Percentiles rank a stretch among this genome's conserved stretches.
These are phyloP conservation scores for Xestia sexstrigata DNA, from an alignment of 2,888 invertebrate species.

Conservation along the genomic window DNA sequence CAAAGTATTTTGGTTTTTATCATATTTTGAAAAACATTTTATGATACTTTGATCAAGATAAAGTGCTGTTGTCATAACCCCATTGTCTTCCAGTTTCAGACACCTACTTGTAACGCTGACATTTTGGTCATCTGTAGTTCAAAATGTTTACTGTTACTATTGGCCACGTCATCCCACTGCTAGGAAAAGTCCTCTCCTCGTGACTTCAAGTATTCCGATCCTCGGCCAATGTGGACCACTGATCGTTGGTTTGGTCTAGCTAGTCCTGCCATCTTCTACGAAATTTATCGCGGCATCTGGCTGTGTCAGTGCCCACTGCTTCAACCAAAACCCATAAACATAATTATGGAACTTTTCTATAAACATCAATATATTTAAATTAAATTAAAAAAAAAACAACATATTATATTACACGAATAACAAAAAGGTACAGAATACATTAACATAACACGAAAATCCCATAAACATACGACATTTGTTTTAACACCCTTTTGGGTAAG, in stretches of 20 bases:
- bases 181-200: background rate
- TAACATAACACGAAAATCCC: slow-evolving; percentile 89
- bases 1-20: background rate
- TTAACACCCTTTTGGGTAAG: slow-evolving; percentile 84
- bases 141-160: background rate
- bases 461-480: slow-evolving; percentile 89
- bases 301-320: background rate
- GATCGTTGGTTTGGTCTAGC: background rate
- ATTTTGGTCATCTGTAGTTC: too few species aligned
- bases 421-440: slow-evolving; percentile 79
- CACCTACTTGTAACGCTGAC: background rate
- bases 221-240: background rate
- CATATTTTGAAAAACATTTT: background rate
- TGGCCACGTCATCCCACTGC: background rate
- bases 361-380: slow-evolving; percentile 25
- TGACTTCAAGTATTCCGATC: background rate
- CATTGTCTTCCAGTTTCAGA: background rate
- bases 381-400: slow-evolving; percentile 54
- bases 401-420: slow-evolving; percentile 63
- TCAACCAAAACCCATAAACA: background rate
- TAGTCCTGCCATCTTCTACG: background rate
- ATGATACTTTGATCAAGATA: background rate
- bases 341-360: background rate
- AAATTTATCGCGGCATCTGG: background rate
- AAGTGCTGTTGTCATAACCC: background rate